Base-by-base conservation (phyloP, 2,888 invertebrate species). In the Aphodius sticticus region DNA sequence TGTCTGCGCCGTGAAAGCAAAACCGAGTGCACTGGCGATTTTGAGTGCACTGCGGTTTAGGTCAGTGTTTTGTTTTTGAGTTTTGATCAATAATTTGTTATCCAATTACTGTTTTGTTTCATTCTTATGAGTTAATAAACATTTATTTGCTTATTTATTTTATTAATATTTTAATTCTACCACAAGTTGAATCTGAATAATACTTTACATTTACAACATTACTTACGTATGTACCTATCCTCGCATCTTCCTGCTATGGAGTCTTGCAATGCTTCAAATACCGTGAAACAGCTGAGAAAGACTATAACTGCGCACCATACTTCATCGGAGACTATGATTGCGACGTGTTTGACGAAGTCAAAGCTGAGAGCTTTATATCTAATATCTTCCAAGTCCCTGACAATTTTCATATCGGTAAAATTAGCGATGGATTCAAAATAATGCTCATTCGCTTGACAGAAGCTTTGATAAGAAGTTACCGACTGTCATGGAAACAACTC, bases 291-390 rank as follows among this genome's bases (percentile, higher is more conserved):
- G 35, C 74, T 74, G n/a, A 12, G 36, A 6, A 37, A 14, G 35
- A 74, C 37, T 74, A 74, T 74, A 12, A 74, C 37, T 35, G 74
- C 35, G 35, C 74, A 74, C 74, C 74, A 74, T 26, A 74, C 74
- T 35, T 35, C 35, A 26, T 74, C 74, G 4, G 12, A 7, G 12
- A 53, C 53, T 1, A 53, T 53, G 53, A 7, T 2, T 53, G 53
- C 53, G 3, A 53, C 1, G 7, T 53, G 53, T 12, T 53, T 53
- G 53, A 7, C 7, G 7, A 53, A 9, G 53, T 12, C 53, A 12
- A 53, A 53, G 3, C 3, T 12, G 12, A 53, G 53, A 9, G 53
- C 53, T 53, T 53, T 53, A 53, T 53, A 53, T 12, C 53, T 53
- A 12, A 53, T 53, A 0, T 53, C 53, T 53, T 53, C 53, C 1